These are phyloP conservation scores for Psix sp. DNA, from an alignment of 1,140 invertebrate species.

Conservation along the genomic window DNA sequence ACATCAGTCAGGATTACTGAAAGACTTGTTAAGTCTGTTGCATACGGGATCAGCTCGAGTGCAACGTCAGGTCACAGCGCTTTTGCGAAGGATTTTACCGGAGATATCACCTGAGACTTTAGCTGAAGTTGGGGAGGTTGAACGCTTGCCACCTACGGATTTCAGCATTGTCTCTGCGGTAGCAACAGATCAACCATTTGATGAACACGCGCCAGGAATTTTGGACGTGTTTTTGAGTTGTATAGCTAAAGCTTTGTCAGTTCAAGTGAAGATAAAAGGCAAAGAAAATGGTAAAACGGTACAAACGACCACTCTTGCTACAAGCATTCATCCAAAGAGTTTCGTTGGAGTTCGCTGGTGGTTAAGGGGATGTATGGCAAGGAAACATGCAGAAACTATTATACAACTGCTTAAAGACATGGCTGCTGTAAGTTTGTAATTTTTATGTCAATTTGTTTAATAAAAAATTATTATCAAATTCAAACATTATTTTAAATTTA, in stretches of 20 bases:
- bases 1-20: constrained; percentile 89
- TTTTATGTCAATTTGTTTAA: neutral
- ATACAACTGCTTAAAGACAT: constrained; percentile 93
- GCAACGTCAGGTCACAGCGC: constrained; percentile 92
- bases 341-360: constrained; percentile 86
- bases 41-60: constrained; percentile 96
- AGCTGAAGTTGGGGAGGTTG: constrained; percentile 82
- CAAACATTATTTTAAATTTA: constrained; percentile 13
- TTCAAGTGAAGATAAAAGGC: constrained; percentile 91
- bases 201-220: constrained; percentile 82
- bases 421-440: constrained; percentile 84
- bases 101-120: constrained; percentile 85
- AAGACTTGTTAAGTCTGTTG: constrained; percentile 90
- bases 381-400: constrained; percentile 91
- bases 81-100: constrained; percentile 89
- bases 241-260: constrained; percentile 89
- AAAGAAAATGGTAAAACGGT: constrained; percentile 82
- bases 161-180: constrained; percentile 83
- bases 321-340: constrained; percentile 79
- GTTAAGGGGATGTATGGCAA: constrained; percentile 87
- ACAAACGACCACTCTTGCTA: constrained; percentile 79
- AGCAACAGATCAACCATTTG: constrained; percentile 79
- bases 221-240: constrained; percentile 91
- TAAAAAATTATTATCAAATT: too few species aligned
- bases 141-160: constrained; percentile 84